Evolutionary conservation across 2,113 vertebrate species (phyloP).

Genomic region (Octodon degus): DNA sequence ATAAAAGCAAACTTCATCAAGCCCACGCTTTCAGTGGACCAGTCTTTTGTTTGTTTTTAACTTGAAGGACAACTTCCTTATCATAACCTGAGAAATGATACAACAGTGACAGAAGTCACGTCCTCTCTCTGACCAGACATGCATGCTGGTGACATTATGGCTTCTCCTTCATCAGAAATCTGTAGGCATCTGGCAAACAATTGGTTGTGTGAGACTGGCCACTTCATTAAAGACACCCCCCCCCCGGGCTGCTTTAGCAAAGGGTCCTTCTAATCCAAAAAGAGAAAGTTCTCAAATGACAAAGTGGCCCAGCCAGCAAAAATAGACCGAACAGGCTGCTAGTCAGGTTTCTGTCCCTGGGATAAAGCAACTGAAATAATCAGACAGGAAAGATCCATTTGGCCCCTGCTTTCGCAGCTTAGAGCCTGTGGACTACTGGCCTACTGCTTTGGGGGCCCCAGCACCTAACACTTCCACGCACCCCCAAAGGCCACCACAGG

Average conservation of each 20-base stretch:
- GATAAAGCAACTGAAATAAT: not conserved
- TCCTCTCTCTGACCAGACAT: conserved; percentile 9
- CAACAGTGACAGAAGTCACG: conserved; percentile 73
- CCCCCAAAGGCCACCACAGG: not conserved
- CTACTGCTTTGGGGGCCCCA: not conserved
- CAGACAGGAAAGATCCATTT: not conserved
- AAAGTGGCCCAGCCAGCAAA: not conserved
- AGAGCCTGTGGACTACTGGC: not conserved
- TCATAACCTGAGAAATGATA: not conserved
- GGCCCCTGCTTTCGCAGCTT: not conserved
- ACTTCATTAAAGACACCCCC: not conserved
- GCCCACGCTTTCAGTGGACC: not conserved
- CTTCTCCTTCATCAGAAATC: not conserved
- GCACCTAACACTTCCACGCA: not conserved
- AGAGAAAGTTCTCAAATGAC: not conserved
- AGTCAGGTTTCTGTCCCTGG: not conserved
- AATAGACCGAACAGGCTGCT: not conserved
- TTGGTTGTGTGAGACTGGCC: not conserved
- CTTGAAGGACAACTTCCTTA: conserved; percentile 40
- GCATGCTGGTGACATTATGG: not conserved
- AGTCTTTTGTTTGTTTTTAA: not conserved
- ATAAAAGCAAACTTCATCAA: conserved; percentile 62
- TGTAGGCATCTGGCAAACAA: not conserved
- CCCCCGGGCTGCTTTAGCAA: not conserved
- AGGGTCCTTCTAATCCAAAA: conserved; percentile 2